Percentiles rank a stretch among this genome's conserved stretches.
Conservation (phyloP, 2,888 invertebrate species). For the Nephrotoma guestfalica region DNA sequence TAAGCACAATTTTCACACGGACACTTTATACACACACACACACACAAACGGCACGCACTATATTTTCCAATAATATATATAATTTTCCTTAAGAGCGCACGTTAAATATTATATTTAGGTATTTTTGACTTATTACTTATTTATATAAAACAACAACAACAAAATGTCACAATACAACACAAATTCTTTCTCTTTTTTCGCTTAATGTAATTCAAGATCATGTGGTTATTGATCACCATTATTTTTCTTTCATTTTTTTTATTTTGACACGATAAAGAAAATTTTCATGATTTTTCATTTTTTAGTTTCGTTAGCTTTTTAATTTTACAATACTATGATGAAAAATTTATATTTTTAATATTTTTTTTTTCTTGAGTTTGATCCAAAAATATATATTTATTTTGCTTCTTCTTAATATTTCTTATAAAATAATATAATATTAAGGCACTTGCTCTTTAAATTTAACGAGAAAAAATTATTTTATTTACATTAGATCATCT, state of each 20-base stretch:
- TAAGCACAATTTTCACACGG: background rate
- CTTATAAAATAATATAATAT: background rate
- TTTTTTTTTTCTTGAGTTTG: background rate
- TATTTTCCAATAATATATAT: background rate
- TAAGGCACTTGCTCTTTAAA: background rate
- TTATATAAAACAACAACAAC: background rate
- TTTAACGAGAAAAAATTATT: background rate
- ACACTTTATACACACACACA: background rate
- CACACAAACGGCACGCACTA: background rate
- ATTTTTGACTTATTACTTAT: background rate
- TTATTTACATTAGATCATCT: background rate
- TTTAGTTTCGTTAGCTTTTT: background rate
- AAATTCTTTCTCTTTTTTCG: background rate
- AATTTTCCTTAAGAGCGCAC: background rate
- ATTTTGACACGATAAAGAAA: slow-evolving; percentile 3
- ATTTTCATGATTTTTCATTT: background rate
- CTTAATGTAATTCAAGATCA: background rate
- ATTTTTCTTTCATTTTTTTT: background rate
- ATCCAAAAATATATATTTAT: background rate
- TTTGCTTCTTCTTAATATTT: background rate
- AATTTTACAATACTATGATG: background rate
- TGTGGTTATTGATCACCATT: background rate
- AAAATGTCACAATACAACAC: background rate
- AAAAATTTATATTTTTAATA: background rate
- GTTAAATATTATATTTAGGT: background rate